Evolutionary conservation across 1,140 invertebrate genomes (phyloP), one percentile per base, ranked within the genome.

Genomic region (Meloidogyne chitwoodi): DNA sequence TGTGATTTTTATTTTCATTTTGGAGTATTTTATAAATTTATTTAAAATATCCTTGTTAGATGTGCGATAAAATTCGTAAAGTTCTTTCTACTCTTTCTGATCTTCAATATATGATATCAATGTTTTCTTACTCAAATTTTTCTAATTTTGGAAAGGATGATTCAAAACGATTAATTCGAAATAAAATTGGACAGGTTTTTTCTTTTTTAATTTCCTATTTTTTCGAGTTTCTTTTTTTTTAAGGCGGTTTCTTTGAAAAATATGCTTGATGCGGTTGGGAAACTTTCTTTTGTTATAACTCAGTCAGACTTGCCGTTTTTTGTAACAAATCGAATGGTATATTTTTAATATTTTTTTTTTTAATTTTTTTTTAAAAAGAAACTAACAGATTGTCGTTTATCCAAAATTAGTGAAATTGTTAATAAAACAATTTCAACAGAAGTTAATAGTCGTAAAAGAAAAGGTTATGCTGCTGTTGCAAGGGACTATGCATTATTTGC

Each of bases 31-130:
- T n/a, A n/a, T n/a, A n/a, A n/a, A n/a, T n/a, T n/a, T n/a, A n/a
- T n/a, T n/a, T n/a, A n/a, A n/a, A n/a, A n/a, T n/a, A n/a, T n/a
- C n/a, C n/a, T n/a, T n/a, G n/a, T 75, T 62, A 79, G 78, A 75
- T 72, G 79, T 67, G 79, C 19, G 63, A 77, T 12, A 68, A 69
- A 38, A 80, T 83, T 38, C 75, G 79, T 19, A 29, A 75, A 24
- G 31, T 79, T 2, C 41, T 82, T 19, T 79, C 76, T 26, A 65
- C 41, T 27, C 19, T 82, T 12, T 69, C 67, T 22, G 81, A 82
- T 44, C 34, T 84, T 19, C 79, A 82, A 38, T 63, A 65, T 14
- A 24, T 82, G 14, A 84, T 82, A 71, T 74, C 82, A 24, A 31
- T 82, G 24, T 84, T 75, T 64, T 77, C 80, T 41, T 64, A 80